Conservation (phyloP, 2,113 vertebrate species). For the Hylia prasina region DNA sequence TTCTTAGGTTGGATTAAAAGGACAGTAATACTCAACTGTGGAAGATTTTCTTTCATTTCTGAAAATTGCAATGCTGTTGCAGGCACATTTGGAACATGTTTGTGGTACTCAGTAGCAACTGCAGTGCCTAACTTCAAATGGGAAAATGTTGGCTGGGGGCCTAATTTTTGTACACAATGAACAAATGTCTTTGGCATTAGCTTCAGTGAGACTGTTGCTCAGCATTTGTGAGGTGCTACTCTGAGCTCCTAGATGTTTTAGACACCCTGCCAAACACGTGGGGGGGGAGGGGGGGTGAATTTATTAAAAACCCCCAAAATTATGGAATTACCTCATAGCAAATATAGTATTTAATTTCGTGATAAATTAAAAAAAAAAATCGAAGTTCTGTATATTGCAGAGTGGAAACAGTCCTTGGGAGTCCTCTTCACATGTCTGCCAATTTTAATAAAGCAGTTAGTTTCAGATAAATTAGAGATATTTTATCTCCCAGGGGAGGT, state of each 20-base stretch:
- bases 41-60: not conserved
- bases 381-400: not conserved
- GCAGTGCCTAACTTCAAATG: slow-evolving; percentile 14
- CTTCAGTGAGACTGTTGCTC: not conserved
- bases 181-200: not conserved
- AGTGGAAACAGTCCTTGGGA: not conserved
- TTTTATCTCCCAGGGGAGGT: not conserved
- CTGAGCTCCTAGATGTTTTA: not conserved
- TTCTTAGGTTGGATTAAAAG: not conserved
- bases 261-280: not conserved
- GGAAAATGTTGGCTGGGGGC: not conserved
- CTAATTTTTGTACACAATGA: not conserved
- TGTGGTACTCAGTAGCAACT: not conserved
- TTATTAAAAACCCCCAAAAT: not conserved
- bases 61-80: not conserved
- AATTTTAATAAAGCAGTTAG: not conserved
- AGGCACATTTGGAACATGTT: not conserved
- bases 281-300: not conserved
- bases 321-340: not conserved
- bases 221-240: not conserved
- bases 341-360: not conserved
- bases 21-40: not conserved
- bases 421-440: not conserved
- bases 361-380: not conserved
- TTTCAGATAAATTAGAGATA: not conserved